A percentile compares a stretch with the other conserved stretches of the same genome.
Evolutionary conservation across 2,797 vertebrate genomes (phyloP).

Genomic region (Lagothrix lagotricha): DNA sequence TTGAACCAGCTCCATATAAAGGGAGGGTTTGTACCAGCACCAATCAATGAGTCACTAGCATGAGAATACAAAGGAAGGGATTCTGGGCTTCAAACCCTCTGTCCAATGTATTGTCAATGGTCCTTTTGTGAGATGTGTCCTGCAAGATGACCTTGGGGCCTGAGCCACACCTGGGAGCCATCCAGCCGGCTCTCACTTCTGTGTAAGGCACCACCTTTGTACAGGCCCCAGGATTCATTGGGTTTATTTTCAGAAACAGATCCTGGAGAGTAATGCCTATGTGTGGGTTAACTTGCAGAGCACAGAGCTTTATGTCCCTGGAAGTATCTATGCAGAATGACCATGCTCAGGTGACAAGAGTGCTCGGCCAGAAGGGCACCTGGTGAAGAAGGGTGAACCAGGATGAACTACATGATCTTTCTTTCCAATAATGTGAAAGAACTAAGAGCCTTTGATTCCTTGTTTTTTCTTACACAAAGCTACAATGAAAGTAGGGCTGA

Average conservation of each 20-base stretch:
- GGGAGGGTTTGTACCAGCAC: not conserved
- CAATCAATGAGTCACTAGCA: not conserved
- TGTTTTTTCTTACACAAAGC: not conserved
- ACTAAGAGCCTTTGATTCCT: not conserved
- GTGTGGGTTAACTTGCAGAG: not conserved
- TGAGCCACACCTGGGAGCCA: not conserved
- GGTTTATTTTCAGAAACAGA: not conserved
- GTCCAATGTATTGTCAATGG: not conserved
- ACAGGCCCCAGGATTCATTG: not conserved
- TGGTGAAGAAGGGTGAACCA: not conserved
- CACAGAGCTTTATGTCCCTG: not conserved
- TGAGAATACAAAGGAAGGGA: not conserved
- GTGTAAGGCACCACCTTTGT: not conserved
- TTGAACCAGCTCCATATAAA: not conserved
- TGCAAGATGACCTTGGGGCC: too few species aligned
- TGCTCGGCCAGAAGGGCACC: not conserved
- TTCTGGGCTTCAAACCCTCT: not conserved
- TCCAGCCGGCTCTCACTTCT: not conserved
- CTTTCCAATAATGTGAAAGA: slow-evolving; percentile 1
- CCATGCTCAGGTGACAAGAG: not conserved
- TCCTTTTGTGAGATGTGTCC: rapidly evolving
- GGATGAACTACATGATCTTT: not conserved
- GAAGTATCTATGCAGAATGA: not conserved
- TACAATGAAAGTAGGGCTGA: not conserved
- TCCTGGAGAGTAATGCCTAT: not conserved